Evolutionary conservation across 2,888 invertebrate genomes (phyloP), one percentile per base, ranked within the genome.

Genomic region (Iphiclides podalirius): DNA sequence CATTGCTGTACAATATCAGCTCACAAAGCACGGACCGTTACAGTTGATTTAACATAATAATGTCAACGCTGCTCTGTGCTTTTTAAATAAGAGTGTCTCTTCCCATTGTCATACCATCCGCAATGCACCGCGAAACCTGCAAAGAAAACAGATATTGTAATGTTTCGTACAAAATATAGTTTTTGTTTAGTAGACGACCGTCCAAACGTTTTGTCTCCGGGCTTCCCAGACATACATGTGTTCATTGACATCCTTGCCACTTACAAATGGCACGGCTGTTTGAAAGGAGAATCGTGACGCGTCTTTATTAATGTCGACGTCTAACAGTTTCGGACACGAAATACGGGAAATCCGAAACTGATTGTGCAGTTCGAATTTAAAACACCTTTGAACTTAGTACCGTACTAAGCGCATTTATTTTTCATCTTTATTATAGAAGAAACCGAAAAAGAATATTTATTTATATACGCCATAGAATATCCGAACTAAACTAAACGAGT

Each of bases 271-370:
- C 78, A 82, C 64, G 75, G 44, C 69, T 66, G 71, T 76, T 85
- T 77, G 81, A 86, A 86, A 85, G 83, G 86, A 71, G 71, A 82
- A 70, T 86, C 86, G 85, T 85, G 86, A 82, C 56, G 28, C 11
- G n/a, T 40, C 61, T 49, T 55, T 67, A 61, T 67, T 67, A 74
- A 72, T 67, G 64, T 63, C 61, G 61, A 62, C 64, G 66, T 70
- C 64, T 62, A 61, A 69, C 63, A 64, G 58, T 72, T 83, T 81
- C 69, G 72, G 75, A 64, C 63, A 61, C 68, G 60, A 71, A 72
- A 66, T 63, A 61, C 47, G 69, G 80, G 75, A 75, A 83, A 80
- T 59, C 80, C 78, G 54, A 70, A 54, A 53, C 63, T 58, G 49
- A 59, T 60, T 55, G 52, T 58, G 54, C 46, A 55, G 38, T 53